A percentile compares a stretch with the other conserved stretches of the same genome.
Conservation (phyloP, 2,113 vertebrate species). For the Carollia perspicillata region DNA sequence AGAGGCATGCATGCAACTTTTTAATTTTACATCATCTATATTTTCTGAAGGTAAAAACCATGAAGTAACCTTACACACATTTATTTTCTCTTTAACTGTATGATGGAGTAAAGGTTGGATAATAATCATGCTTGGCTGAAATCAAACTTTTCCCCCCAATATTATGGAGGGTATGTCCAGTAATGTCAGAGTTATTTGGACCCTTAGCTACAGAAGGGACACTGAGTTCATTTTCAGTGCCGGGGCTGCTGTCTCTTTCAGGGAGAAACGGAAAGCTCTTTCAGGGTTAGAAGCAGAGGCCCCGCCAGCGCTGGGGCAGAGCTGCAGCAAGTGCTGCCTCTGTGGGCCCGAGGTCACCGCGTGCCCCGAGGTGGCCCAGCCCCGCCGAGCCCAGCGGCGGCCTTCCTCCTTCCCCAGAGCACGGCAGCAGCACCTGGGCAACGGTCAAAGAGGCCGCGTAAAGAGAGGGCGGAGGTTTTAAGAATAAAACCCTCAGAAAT, state of each 20-base stretch:
- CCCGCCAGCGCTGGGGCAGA: neutral
- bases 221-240: neutral
- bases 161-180: neutral
- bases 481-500: neutral
- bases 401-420: too few species aligned
- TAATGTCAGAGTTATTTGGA: neutral
- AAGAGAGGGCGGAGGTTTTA: neutral
- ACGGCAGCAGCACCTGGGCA: too few species aligned
- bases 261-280: too few species aligned
- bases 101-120: neutral
- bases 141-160: neutral
- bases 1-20: neutral
- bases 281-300: neutral
- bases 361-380: neutral
- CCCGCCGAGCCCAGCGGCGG: too few species aligned
- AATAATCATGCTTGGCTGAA: neutral
- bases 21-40: neutral
- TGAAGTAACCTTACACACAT: neutral
- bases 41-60: neutral
- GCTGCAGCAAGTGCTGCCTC: neutral
- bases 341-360: neutral
- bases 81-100: neutral
- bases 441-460: neutral
- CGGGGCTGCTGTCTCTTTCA: neutral
- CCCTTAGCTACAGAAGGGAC: neutral